A percentile compares a stretch with the other conserved stretches of the same genome.
Conservation (phyloP, 2,797 vertebrate genomes). For the Anguilla pacifica region DNA sequence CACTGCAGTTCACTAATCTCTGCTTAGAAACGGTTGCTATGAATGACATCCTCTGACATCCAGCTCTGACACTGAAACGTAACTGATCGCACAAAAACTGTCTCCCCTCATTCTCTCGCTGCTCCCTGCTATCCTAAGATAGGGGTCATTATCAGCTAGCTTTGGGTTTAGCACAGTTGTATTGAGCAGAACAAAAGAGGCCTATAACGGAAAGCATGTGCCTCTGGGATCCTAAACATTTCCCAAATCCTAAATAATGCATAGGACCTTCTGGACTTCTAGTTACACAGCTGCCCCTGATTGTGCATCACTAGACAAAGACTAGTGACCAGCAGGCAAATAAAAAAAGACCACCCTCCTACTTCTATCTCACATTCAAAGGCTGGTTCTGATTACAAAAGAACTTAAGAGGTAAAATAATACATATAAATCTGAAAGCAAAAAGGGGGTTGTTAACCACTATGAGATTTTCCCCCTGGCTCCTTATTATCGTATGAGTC, state of each 20-base stretch:
- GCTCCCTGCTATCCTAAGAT: slow-evolving; percentile 36
- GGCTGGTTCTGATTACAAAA: slow-evolving; percentile 38
- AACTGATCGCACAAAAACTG: no score
- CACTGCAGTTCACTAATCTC: no score
- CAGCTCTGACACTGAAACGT: no score
- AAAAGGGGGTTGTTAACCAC: background rate
- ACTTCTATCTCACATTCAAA: slow-evolving; percentile 37
- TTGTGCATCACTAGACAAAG: slow-evolving; percentile 20
- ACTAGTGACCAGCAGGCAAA: slow-evolving; percentile 39
- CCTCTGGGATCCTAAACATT: slow-evolving; percentile 28
- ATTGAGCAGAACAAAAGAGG: slow-evolving; percentile 46
- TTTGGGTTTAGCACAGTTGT: slow-evolving; percentile 41
- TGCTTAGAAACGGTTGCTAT: no score
- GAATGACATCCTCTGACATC: no score
- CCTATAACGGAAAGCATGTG: slow-evolving; percentile 33
- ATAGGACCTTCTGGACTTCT: slow-evolving; percentile 38
- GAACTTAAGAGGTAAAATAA: slow-evolving; percentile 31
- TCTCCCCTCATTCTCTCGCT: slow-evolving; percentile 25
- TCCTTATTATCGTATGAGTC: slow-evolving; percentile 26
- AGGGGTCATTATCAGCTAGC: slow-evolving; percentile 48
- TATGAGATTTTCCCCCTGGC: background rate
- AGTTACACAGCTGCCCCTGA: slow-evolving; percentile 43
- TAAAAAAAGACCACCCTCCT: slow-evolving; percentile 34
- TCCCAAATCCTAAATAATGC: slow-evolving; percentile 46
- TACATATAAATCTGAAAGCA: slow-evolving; percentile 29